Conservation (phyloP, 2,888 invertebrate genomes). For the Ferdinandea cuprea region DNA sequence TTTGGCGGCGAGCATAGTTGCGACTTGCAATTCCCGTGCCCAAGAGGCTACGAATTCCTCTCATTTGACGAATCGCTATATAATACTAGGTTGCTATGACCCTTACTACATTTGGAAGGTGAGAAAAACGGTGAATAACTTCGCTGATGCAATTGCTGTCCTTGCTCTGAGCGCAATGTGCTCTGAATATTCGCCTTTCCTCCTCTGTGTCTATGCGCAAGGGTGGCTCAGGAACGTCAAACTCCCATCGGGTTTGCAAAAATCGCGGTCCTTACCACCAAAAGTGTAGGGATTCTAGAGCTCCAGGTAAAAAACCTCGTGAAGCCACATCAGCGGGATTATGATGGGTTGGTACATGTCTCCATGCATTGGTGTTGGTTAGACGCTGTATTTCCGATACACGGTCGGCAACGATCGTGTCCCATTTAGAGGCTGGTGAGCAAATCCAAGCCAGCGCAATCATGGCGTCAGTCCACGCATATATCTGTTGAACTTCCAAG, state of each 20-base stretch:
- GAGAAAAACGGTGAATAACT: background rate
- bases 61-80: too few species aligned
- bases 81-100: background rate
- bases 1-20: too few species aligned
- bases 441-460: slow-evolving; percentile 3
- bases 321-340: too few species aligned
- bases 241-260: background rate
- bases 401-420: background rate
- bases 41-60: too few species aligned
- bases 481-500: background rate
- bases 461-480: slow-evolving; percentile 10
- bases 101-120: background rate
- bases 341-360: too few species aligned
- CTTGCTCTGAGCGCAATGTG: background rate
- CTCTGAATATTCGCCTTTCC: background rate
- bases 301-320: background rate
- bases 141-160: background rate
- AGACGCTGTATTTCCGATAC: slow-evolving; percentile 19
- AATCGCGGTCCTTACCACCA: too few species aligned
- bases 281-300: background rate
- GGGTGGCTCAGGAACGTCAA: background rate
- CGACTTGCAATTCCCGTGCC: too few species aligned
- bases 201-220: background rate
- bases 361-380: background rate
- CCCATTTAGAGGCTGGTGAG: slow-evolving; percentile 1